These are phyloP conservation scores for Ylistrum balloti DNA, from an alignment of 1,140 invertebrate genomes.

Conservation along the genomic window DNA sequence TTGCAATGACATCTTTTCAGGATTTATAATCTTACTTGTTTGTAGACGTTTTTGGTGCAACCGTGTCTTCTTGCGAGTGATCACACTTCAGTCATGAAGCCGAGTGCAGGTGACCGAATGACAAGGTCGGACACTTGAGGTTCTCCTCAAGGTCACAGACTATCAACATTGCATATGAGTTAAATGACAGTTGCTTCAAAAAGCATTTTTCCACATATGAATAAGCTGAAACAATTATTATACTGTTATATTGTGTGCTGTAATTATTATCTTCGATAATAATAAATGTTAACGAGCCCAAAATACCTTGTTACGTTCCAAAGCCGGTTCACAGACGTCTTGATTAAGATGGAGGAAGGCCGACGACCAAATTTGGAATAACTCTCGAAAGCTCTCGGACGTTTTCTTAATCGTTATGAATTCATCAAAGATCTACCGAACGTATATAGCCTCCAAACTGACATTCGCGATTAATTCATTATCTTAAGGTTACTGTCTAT, in stretches of 20 bases:
- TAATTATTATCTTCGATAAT: too few relatives aligned
- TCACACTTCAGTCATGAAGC: not conserved
- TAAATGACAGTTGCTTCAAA: not conserved
- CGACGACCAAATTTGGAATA: conserved; percentile 6
- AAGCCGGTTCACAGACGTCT: not conserved
- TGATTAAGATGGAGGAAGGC: not conserved
- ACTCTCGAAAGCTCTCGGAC: not conserved
- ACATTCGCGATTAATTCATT: not conserved
- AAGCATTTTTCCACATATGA: not conserved
- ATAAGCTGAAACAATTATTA: not conserved
- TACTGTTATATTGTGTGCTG: too few relatives aligned
- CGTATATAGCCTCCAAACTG: not conserved
- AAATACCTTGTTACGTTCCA: not conserved
- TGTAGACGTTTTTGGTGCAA: too few relatives aligned
- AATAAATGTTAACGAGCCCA: too few relatives aligned
- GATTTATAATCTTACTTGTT: too few relatives aligned
- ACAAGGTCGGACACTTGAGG: not conserved
- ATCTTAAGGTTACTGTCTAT: not conserved
- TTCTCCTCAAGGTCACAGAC: not conserved
- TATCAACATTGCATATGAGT: not conserved
- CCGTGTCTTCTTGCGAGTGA: not conserved
- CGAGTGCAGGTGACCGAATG: not conserved
- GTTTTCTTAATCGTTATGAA: not conserved
- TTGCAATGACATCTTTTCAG: too few relatives aligned
- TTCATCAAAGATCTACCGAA: not conserved